A percentile compares a stretch with the other conserved stretches of the same genome.
Conservation (phyloP, 2,113 vertebrate genomes). For the Sitta europaea region DNA sequence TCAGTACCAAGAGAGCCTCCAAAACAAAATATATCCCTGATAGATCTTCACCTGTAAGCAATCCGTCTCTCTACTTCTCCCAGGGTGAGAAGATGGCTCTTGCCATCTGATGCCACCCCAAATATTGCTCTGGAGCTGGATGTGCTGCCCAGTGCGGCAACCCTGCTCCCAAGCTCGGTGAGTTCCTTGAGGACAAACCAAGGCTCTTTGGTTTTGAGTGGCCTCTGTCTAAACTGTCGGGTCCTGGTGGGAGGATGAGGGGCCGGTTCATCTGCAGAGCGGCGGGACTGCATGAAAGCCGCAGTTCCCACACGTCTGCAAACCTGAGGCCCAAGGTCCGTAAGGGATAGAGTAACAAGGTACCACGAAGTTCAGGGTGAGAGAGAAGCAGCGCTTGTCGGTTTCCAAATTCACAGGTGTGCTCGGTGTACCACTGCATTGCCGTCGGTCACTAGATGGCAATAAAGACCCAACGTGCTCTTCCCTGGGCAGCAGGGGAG, state of each 20-base stretch:
- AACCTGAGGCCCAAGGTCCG: fast-evolving
- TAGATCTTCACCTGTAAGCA: too few species aligned
- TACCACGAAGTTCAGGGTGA: fast-evolving
- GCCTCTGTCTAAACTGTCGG: too few species aligned
- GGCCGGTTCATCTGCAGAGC: background rate
- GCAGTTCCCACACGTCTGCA: background rate
- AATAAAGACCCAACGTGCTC: background rate
- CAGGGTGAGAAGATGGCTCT: background rate
- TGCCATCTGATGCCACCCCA: fast-evolving
- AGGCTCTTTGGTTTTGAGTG: background rate
- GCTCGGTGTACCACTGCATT: fast-evolving
- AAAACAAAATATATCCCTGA: background rate
- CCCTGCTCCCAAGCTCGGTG: too few species aligned
- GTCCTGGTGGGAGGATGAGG: too few species aligned
- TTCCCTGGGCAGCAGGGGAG: fast-evolving
- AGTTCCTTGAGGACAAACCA: background rate
- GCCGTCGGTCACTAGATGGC: conserved; percentile 8
- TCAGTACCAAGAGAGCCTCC: background rate
- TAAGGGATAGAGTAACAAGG: background rate
- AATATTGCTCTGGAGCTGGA: background rate
- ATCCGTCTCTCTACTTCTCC: background rate
- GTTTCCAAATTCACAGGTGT: background rate
- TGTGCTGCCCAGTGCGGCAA: background rate
- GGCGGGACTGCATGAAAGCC: background rate
- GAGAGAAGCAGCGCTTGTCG: background rate